These are phyloP conservation scores for Gypaetus barbatus DNA, from an alignment of 2,797 vertebrate species.

Conservation along the genomic window DNA sequence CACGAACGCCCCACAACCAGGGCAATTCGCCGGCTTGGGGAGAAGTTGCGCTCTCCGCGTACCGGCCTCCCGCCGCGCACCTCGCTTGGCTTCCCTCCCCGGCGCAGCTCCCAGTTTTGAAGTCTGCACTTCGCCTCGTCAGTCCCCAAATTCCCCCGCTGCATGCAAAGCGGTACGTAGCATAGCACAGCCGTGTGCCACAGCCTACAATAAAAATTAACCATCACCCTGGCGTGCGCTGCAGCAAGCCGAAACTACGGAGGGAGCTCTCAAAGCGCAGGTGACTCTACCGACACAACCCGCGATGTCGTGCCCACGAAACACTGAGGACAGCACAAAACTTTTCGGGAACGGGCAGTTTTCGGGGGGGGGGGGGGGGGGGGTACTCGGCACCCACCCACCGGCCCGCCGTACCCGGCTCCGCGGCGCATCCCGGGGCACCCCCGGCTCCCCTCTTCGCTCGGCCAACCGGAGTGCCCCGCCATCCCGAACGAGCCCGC, in stretches of 20 bases:
- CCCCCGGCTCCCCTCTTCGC: background rate
- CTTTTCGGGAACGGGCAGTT: background rate
- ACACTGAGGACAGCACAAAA: background rate
- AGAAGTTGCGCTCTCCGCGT: background rate
- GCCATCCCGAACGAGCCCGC: background rate
- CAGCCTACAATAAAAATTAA: background rate
- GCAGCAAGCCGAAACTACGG: background rate
- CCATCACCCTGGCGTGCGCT: background rate
- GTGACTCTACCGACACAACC: background rate
- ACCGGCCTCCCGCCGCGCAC: background rate
- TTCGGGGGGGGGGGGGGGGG: background rate
- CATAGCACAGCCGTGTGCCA: fast-evolving
- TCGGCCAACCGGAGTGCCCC: background rate
- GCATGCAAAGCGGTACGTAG: background rate
- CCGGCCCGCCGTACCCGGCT: background rate
- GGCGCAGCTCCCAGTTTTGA: background rate
- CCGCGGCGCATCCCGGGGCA: background rate
- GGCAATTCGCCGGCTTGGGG: fast-evolving
- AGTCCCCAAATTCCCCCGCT: background rate
- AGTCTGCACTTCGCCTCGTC: background rate
- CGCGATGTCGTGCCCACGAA: background rate
- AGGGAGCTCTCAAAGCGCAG: background rate
- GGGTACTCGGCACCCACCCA: background rate
- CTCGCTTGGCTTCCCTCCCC: background rate
- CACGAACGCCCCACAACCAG: fast-evolving